Percentiles rank a stretch among this genome's conserved stretches.
Conservation (phyloP, 2,797 vertebrate genomes). For the Hypotaenidia okinawae region DNA sequence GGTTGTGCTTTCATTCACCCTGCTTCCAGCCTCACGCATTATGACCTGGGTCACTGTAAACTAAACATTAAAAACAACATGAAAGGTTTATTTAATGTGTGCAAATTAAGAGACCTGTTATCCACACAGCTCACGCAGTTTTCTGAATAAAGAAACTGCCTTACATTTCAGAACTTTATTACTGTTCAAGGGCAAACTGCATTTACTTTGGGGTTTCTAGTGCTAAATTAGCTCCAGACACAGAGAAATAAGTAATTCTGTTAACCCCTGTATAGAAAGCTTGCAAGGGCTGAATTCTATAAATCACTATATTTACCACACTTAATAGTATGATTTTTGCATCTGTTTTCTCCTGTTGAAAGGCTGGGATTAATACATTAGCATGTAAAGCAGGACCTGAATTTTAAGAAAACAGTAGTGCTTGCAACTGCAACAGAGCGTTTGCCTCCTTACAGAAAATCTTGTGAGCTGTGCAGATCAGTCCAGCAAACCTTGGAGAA, state of each 20-base stretch:
- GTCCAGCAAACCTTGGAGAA: background rate
- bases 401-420: background rate
- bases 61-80: background rate
- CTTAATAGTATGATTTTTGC: background rate
- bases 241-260: background rate
- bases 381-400: background rate
- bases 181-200: background rate
- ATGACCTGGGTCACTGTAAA: background rate
- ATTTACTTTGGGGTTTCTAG: background rate
- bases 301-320: background rate
- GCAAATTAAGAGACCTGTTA: slow-evolving; percentile 28
- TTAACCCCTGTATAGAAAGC: background rate
- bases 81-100: background rate
- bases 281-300: background rate
- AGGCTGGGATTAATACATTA: background rate
- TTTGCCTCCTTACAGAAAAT: background rate
- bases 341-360: slow-evolving; percentile 11
- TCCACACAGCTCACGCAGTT: background rate
- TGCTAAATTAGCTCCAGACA: background rate
- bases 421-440: background rate
- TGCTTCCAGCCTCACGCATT: slow-evolving; percentile 1
- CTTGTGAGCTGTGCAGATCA: background rate
- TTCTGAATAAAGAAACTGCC: slow-evolving; percentile 8
- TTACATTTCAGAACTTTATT: background rate
- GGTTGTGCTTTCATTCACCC: slow-evolving; percentile 17